A percentile compares a stretch with the other conserved stretches of the same genome.
These are phyloP conservation scores for Epinephelus moara DNA, from an alignment of 2,113 vertebrate genomes.

Conservation along the genomic window DNA sequence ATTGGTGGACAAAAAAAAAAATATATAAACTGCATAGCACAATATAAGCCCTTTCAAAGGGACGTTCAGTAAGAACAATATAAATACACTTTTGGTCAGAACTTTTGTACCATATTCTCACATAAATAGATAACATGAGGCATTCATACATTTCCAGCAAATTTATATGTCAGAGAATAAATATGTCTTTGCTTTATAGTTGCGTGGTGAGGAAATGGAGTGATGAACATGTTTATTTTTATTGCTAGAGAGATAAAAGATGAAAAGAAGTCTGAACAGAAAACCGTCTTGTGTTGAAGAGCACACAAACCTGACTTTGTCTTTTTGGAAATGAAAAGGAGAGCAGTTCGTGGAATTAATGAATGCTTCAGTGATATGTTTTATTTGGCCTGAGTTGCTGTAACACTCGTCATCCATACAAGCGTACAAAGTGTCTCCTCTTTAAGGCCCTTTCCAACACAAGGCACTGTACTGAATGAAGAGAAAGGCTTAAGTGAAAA, in stretches of 20 bases:
- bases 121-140: conserved; percentile 72
- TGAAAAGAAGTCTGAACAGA: neutral
- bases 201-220: conserved; percentile 6
- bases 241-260: conserved; percentile 45
- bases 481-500: conserved; percentile 21
- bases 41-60: conserved; percentile 66
- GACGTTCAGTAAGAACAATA: conserved; percentile 48
- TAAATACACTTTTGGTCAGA: conserved; percentile 72
- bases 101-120: conserved; percentile 57
- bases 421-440: neutral
- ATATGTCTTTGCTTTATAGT: conserved; percentile 52
- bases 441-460: conserved; percentile 39
- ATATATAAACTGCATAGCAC: conserved; percentile 67
- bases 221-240: conserved; percentile 28
- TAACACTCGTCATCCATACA: conserved; percentile 46
- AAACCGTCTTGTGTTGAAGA: neutral
- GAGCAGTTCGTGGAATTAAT: conserved; percentile 9
- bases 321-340: neutral
- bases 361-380: conserved; percentile 46
- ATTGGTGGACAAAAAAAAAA: conserved; percentile 21
- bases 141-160: conserved; percentile 67
- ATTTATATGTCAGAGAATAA: conserved; percentile 59
- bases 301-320: conserved; percentile 24
- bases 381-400: conserved; percentile 65
- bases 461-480: conserved; percentile 46